These are phyloP conservation scores for Drosophila fungiperda DNA, from an alignment of 2,888 invertebrate species.

Conservation along the genomic window DNA sequence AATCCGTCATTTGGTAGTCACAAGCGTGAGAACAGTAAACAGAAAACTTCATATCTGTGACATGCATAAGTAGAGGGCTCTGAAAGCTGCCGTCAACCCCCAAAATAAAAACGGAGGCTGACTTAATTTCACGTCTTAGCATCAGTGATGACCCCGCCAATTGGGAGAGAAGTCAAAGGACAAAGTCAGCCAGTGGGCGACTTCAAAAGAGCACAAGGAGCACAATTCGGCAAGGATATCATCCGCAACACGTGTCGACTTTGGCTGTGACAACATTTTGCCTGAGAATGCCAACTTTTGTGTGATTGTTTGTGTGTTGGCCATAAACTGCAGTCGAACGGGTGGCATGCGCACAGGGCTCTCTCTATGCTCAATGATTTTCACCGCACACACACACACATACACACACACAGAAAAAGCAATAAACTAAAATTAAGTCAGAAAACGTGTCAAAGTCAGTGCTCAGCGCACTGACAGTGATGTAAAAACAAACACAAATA, in stretches of 20 bases:
- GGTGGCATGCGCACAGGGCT: slow-evolving; percentile 12
- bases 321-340: slow-evolving; percentile 57
- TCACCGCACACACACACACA: slow-evolving; percentile 23
- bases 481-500: slow-evolving; percentile 79
- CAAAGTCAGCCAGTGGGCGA: slow-evolving; percentile 47
- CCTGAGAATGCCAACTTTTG: slow-evolving; percentile 53
- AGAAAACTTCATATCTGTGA: slow-evolving; percentile 61
- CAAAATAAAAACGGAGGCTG: slow-evolving; percentile 51
- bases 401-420: slow-evolving; percentile 62
- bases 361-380: slow-evolving; percentile 16
- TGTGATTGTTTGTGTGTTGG: slow-evolving; percentile 33
- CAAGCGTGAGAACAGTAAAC: slow-evolving; percentile 85
- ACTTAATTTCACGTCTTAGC: slow-evolving; percentile 59
- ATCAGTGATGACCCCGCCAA: slow-evolving; percentile 53
- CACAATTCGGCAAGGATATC: slow-evolving; percentile 63
- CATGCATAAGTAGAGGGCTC: slow-evolving; percentile 47
- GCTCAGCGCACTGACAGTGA: slow-evolving; percentile 78
- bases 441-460: slow-evolving; percentile 84
- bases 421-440: slow-evolving; percentile 83
- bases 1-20: slow-evolving; percentile 85
- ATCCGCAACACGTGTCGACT: slow-evolving; percentile 83
- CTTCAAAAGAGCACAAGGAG: slow-evolving; percentile 57
- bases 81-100: slow-evolving; percentile 8
- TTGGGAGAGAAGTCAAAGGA: slow-evolving; percentile 60
- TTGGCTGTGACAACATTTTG: slow-evolving; percentile 31